Base-by-base conservation (phyloP, 2,888 invertebrate species). In the Epirrhoe alternata region DNA sequence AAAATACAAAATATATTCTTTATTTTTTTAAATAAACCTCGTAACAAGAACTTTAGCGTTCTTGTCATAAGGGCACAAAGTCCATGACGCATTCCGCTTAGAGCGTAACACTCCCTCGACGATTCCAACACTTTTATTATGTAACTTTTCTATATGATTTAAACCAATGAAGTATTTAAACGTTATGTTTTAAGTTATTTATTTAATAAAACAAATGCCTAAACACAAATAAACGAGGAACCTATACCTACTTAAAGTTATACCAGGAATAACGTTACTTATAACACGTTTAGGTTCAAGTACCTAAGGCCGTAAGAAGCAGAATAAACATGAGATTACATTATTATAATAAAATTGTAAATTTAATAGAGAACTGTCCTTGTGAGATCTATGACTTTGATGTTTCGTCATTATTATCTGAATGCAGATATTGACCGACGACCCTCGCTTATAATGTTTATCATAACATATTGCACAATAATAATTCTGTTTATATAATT, bases 391-490 rank as follows among this genome's bases (percentile, higher is more conserved):
- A 49, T 60, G 60, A 42, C 60, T 57, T 55, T 49, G 64, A 30
- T 53, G 30, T 42, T 14, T 61, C 52, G 7, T 35, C 10, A 16
- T 16, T 50, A 51, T 56, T 71, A 73, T 72, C 73, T 59, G 47
- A 30, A 33, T 54, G 38, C 51, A 69, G 60, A 50, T 66, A 66
- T 64, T 68, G 66, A 57, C 67, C 58, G 70, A 38, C 62, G 73
- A 74, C 72, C 73, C 63, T 54, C 64, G 66, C 52, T 42, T 61
- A 53, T 65, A 73, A 70, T 73, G 72, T 77, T 78, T 78, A 80
- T 81, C 76, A 79, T 76, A 76, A 75, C 76, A 71, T 72, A 68
- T 64, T 56, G 31, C 31, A 35, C 75, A 71, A 65, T 77, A 74
- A 75, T 74, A 73, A 70, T 76, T 70, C 58, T 64, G 50, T 58